Evolutionary conservation across 2,113 vertebrate genomes (phyloP), one percentile per base, ranked within the genome.

Genomic region (Hymenochirus boettgeri): DNA sequence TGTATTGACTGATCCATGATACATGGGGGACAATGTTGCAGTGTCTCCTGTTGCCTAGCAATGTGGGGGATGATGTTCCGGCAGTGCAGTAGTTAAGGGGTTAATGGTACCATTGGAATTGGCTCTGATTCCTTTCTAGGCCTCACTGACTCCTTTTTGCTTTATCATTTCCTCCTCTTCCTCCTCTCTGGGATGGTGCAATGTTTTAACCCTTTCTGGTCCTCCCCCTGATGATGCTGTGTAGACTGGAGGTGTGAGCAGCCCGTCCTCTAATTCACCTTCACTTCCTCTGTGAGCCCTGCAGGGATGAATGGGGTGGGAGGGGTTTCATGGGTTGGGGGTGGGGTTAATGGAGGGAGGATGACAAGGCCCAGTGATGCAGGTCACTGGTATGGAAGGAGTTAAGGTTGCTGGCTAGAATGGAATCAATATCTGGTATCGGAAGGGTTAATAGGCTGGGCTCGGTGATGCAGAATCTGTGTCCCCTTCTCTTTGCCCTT

Each of bases 131-230:
- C n/a, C n/a, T n/a, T n/a, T n/a, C n/a, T n/a, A n/a, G n/a, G n/a
- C n/a, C n/a, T n/a, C n/a, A n/a, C n/a, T n/a, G n/a, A n/a, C n/a
- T 53, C 19, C 19, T 35, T 46, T 13, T 35, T 65, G 63, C 45
- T 19, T 65, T 17, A 65, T 65, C 63, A 65, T 57, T 65, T 65
- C 63, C 63, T 25, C 46, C 18, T 62, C 52, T 2, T 21, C 26
- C 17, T 26, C 48, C 26, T 21, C 52, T 7, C 52, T 5, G 5
- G 18, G 26, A 61, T 13, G 15, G 26, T 42, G 7, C 57, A 11
- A 7, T 12, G 13, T 21, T 7, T 42, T 63, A 63, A 63, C 61
- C 24, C 51, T 54, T 29, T 7, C 52, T 18, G 25, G 7, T 17
- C 37, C 23, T 3, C 8, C 21, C 2, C 15, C 7, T 6, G 42